Percentiles rank a stretch among this genome's conserved stretches.
These are phyloP conservation scores for Tamias sibiricus DNA, from an alignment of 2,113 vertebrate genomes.

Conservation along the genomic window DNA sequence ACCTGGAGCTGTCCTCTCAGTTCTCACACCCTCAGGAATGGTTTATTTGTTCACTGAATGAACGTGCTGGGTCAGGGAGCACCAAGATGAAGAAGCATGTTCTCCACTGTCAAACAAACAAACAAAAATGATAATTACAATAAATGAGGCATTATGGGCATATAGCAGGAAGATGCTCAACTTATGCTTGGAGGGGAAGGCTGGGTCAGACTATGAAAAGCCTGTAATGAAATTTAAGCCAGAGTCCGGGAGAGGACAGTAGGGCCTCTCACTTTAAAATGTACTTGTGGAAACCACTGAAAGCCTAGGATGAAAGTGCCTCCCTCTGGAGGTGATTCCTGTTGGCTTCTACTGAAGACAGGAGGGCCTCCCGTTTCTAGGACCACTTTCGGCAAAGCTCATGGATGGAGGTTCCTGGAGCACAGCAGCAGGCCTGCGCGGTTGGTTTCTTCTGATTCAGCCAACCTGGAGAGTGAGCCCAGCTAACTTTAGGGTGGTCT, in stretches of 20 bases:
- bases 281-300: background rate
- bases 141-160: background rate
- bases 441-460: background rate
- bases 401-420: background rate
- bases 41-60: background rate
- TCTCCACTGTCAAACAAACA: background rate
- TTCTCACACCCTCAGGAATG: background rate
- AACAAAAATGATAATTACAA: background rate
- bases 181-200: no score
- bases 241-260: background rate
- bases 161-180: background rate
- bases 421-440: fast-evolving
- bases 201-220: background rate
- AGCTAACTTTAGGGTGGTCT: background rate
- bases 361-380: background rate
- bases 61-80: background rate
- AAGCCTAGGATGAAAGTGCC: background rate
- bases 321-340: background rate
- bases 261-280: background rate
- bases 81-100: no score
- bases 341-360: background rate
- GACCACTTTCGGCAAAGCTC: background rate
- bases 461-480: background rate
- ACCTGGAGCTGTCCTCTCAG: background rate
- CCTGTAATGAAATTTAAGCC: background rate